Conservation (phyloP, 2,888 invertebrate species). For the Rutpela maculata region DNA sequence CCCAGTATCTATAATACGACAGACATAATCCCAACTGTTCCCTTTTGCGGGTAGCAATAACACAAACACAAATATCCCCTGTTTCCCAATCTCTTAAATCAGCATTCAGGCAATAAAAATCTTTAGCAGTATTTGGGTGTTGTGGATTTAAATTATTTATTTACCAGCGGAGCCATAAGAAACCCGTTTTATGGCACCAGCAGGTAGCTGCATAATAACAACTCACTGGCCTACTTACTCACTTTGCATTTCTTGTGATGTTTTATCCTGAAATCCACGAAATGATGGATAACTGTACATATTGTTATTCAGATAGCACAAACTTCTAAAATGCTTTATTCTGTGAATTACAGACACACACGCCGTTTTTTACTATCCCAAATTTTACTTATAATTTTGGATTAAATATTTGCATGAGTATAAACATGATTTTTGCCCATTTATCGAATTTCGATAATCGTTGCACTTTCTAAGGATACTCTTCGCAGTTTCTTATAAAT, state of each 20-base stretch:
- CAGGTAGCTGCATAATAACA: constrained; percentile 19
- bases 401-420: too few relatives aligned
- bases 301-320: too few relatives aligned
- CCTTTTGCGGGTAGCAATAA: constrained; percentile 7
- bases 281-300: too few relatives aligned
- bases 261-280: not conserved
- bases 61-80: constrained; percentile 5
- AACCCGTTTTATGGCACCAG: constrained; percentile 28
- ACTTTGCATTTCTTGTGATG: constrained; percentile 22
- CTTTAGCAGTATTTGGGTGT: constrained; percentile 34
- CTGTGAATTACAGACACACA: too few relatives aligned
- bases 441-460: too few relatives aligned
- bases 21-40: not conserved
- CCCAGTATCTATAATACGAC: not conserved
- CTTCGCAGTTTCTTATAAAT: too few relatives aligned
- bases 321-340: too few relatives aligned
- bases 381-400: too few relatives aligned
- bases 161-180: constrained; percentile 23
- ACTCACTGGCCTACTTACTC: constrained; percentile 30
- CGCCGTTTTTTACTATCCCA: too few relatives aligned
- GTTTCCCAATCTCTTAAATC: constrained; percentile 36
- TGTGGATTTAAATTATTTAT: constrained; percentile 46
- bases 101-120: constrained; percentile 40
- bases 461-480: too few relatives aligned
- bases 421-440: too few relatives aligned